Percentiles rank a stretch among this genome's conserved stretches.
Conservation (phyloP, 2,888 invertebrate genomes). For the Polietes domitor region DNA sequence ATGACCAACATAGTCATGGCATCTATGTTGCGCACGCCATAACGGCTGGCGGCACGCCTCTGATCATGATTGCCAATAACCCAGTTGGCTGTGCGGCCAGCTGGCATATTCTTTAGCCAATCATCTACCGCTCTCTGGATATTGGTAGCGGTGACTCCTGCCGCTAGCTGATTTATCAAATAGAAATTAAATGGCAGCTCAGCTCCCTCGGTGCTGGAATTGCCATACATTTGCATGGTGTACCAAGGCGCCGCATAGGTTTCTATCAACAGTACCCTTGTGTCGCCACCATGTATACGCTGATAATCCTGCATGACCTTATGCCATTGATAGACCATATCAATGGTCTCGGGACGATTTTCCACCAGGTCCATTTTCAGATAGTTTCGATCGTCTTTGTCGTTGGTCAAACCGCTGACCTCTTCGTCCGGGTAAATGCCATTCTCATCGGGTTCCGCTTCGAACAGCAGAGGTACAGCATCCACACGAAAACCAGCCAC, state of each 20-base stretch:
- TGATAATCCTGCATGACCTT: slow-evolving; percentile 84
- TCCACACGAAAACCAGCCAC: slow-evolving; percentile 88
- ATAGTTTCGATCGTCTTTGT: slow-evolving; percentile 81
- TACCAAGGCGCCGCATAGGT: slow-evolving; percentile 81
- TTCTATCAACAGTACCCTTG: slow-evolving; percentile 83
- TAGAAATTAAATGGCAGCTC: slow-evolving; percentile 85
- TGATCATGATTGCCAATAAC: slow-evolving; percentile 87
- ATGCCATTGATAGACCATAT: slow-evolving; percentile 80
- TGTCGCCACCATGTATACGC: slow-evolving; percentile 78
- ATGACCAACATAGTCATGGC: slow-evolving; percentile 88
- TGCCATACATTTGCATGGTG: slow-evolving; percentile 84
- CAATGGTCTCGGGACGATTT: slow-evolving; percentile 81
- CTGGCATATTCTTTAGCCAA: slow-evolving; percentile 83
- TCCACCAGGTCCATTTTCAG: slow-evolving; percentile 83
- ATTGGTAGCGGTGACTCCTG: slow-evolving; percentile 82
- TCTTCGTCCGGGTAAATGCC: slow-evolving; percentile 83
- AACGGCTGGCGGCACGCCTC: slow-evolving; percentile 83
- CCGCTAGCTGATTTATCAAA: slow-evolving; percentile 81
- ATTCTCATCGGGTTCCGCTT: slow-evolving; percentile 81
- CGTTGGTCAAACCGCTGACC: slow-evolving; percentile 78
- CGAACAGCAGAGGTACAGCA: slow-evolving; percentile 80
- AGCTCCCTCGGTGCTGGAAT: slow-evolving; percentile 79
- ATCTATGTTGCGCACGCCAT: slow-evolving; percentile 85
- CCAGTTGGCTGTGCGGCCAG: slow-evolving; percentile 83
- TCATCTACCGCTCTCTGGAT: slow-evolving; percentile 81